phyloP scores from a whole-genome alignment of 2,888 invertebrate genomes.

The Ophioninae sp. region DNA sequence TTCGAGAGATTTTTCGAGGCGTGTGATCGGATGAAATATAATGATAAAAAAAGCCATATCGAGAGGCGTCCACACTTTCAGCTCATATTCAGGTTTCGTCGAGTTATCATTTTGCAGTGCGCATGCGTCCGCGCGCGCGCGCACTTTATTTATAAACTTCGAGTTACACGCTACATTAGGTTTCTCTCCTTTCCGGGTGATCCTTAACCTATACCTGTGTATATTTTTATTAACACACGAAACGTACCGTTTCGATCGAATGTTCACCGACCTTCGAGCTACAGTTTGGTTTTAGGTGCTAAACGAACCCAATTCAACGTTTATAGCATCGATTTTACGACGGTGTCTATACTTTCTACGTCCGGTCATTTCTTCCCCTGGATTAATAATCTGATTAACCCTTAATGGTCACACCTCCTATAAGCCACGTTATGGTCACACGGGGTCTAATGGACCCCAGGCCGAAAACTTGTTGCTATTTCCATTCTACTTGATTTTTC shows the following conservation, averaged over 20 bases:
- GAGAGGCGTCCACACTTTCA: conserved; percentile 34
- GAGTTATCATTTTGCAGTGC: neutral
- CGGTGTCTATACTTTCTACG: too few species aligned
- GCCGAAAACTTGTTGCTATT: too few species aligned
- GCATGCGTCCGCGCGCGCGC: conserved; percentile 29
- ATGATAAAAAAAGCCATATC: conserved; percentile 30
- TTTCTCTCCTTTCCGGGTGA: conserved; percentile 58
- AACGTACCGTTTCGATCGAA: neutral
- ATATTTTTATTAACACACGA: neutral
- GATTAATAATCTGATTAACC: too few species aligned
- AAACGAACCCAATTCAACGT: neutral
- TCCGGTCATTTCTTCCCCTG: too few species aligned
- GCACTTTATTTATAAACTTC: conserved; percentile 62
- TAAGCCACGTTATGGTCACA: too few species aligned
- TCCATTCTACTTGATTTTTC: too few species aligned
- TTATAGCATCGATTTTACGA: neutral
- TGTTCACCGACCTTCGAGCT: neutral
- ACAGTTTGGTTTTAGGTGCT: neutral
- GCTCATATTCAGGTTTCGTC: conserved; percentile 1
- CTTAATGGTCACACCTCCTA: too few species aligned
- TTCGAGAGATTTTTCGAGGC: too few species aligned
- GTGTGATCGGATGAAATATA: neutral
- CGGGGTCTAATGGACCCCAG: too few species aligned
- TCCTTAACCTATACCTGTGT: conserved; percentile 49
- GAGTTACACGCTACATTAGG: conserved; percentile 55